A percentile compares a stretch with the other conserved stretches of the same genome.
Conservation (phyloP, 2,113 vertebrate species). For the Marcusenius ussheri region DNA sequence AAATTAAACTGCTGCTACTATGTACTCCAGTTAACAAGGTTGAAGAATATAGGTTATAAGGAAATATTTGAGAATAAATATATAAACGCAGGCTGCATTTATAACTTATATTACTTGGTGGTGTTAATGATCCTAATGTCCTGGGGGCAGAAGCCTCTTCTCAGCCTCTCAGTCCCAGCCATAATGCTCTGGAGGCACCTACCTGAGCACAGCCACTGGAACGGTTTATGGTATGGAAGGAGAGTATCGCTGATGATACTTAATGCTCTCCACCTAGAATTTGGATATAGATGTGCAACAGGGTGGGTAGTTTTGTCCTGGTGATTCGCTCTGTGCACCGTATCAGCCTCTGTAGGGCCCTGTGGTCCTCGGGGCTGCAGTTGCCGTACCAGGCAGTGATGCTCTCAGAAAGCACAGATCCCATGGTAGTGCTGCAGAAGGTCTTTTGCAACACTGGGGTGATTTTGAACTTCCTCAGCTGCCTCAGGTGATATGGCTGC, state of each 20-base stretch:
- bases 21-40: neutral
- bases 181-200: neutral
- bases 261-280: neutral
- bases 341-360: neutral
- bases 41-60: neutral
- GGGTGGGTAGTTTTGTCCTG: neutral
- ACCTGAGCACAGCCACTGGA: neutral
- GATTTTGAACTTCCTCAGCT: neutral
- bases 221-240: neutral
- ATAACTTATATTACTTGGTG: neutral
- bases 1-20: neutral
- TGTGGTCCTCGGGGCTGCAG: neutral
- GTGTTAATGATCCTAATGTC: neutral
- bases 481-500: neutral
- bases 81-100: neutral
- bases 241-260: neutral
- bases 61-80: neutral
- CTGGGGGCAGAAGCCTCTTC: neutral
- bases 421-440: neutral
- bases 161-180: neutral
- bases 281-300: neutral
- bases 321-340: neutral
- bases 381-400: neutral
- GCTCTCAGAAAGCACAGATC: neutral
- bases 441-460: neutral